Evolutionary conservation across 2,797 vertebrate species (phyloP).

Genomic region (Takifugu rubripes): DNA sequence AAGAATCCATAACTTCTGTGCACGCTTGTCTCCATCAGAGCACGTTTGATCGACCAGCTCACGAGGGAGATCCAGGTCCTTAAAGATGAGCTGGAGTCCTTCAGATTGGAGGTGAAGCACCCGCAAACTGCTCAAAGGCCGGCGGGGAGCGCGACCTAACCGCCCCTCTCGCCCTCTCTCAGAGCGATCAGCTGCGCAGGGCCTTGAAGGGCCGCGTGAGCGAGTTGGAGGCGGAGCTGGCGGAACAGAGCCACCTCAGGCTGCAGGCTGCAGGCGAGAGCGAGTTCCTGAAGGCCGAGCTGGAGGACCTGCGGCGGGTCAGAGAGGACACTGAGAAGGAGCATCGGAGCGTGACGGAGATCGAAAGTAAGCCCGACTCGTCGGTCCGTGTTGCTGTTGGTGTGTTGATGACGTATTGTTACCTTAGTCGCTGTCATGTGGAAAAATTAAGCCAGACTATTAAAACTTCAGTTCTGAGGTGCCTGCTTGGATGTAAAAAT

Average conservation of each 20-base stretch:
- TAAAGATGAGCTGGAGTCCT: slow-evolving; percentile 87
- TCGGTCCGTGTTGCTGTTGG: not conserved
- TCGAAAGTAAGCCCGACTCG: slow-evolving; percentile 82
- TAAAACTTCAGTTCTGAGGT: too few relatives aligned
- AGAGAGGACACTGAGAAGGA: slow-evolving; percentile 94
- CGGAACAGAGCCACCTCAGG: slow-evolving; percentile 92
- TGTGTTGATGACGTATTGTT: not conserved
- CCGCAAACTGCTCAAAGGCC: not conserved
- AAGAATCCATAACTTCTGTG: not conserved
- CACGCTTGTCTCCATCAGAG: slow-evolving; percentile 69
- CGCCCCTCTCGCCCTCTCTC: not conserved
- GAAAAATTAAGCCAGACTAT: too few relatives aligned
- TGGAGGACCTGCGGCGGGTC: slow-evolving; percentile 91
- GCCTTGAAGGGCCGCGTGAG: slow-evolving; percentile 87
- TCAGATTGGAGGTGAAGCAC: slow-evolving; percentile 84
- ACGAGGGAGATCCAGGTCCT: slow-evolving; percentile 84
- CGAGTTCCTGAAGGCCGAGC: slow-evolving; percentile 89
- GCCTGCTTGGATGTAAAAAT: too few relatives aligned
- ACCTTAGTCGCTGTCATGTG: too few relatives aligned
- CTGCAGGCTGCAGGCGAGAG: slow-evolving; percentile 89
- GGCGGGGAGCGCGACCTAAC: not conserved
- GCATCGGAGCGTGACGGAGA: slow-evolving; percentile 92
- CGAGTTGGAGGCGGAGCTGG: slow-evolving; percentile 94
- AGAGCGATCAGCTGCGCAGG: slow-evolving; percentile 85
- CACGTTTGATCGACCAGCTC: slow-evolving; percentile 87